Evolutionary conservation across 2,797 vertebrate species (phyloP), one percentile per base, ranked within the genome.

Genomic region (Trichosurus vulpecula): DNA sequence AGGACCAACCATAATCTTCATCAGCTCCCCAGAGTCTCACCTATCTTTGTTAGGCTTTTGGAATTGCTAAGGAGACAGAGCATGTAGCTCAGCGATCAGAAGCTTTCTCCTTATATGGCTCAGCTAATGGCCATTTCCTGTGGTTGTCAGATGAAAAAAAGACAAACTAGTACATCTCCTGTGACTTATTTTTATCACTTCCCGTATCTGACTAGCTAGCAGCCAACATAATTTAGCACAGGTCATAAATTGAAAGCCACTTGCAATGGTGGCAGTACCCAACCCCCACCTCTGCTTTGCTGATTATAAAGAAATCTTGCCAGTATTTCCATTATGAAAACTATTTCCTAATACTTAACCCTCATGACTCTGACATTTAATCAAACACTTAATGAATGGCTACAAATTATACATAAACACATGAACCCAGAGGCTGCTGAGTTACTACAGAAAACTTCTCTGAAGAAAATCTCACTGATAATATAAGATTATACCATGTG

Each of bases 301-400:
- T 98, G 97, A 97, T 96, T 94, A 94, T 94, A 66, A 93, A 53
- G 96, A 97, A 97, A 95, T 61, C 54, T 47, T 94, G 97, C 97
- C 98, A 97, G 90, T 93, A 93, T 94, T 95, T 94, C 98, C 98
- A 97, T 95, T 97, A 97, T 41, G 93, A 97, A 93, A 97, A 94
- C 94, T 95, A 93, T 97, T 96, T 97, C 95, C 95, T 97, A 93
- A 96, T 92, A 93, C 31, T 91, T 53, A 94, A 58, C 92, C 93
- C 92, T 92, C 94, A 9, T 91, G 27, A 89, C 95, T 54, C 51
- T 74, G 97, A 96, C 89, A 91, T 52, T 25, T 31, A 54, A 74
- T 58, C 97, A 8, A 87, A 94, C 1, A 54, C 92, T 97, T 93
- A 94, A 81, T 95, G 96, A 96, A 93, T 87, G 92, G 90, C 55